phyloP scores from a whole-genome alignment of 92 coral and sea anemone genomes.

The Meandrina meandrites region DNA sequence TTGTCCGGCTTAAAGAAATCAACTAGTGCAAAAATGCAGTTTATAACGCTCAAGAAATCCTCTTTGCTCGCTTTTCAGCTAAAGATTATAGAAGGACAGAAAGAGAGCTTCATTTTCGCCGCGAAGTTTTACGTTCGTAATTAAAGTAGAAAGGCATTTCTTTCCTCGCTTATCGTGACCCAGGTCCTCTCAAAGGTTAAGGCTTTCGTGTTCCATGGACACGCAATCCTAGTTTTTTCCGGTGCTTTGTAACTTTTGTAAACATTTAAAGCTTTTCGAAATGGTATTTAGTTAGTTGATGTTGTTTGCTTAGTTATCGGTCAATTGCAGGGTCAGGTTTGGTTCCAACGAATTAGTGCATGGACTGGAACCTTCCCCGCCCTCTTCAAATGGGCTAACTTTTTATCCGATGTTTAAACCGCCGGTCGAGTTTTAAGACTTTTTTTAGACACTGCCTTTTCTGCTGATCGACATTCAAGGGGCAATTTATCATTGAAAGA shows the following conservation, averaged over 20 bases:
- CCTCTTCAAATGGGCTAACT: conserved; percentile 12
- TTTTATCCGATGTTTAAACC: background rate
- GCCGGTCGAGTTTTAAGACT: background rate
- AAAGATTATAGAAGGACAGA: background rate
- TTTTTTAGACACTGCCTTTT: background rate
- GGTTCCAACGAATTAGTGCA: background rate
- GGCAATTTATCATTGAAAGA: background rate
- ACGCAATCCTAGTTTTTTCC: conserved; percentile 12
- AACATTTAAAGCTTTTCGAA: conserved; percentile 5
- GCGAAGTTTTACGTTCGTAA: background rate
- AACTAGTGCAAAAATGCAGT: background rate
- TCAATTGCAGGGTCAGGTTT: background rate
- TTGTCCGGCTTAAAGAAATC: background rate
- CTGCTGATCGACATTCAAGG: background rate
- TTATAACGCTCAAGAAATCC: background rate
- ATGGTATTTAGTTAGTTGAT: background rate
- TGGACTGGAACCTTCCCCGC: background rate
- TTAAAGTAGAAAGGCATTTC: conserved; percentile 23
- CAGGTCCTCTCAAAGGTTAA: background rate
- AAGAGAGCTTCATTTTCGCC: background rate
- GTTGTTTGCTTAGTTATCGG: conserved; percentile 25
- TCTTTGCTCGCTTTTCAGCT: background rate
- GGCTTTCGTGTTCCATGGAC: background rate
- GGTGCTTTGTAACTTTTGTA: conserved; percentile 19
- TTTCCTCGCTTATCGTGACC: background rate